Evolutionary conservation across 2,888 invertebrate genomes (phyloP), one percentile per base, ranked within the genome.

Genomic region (Chrysolina americana): DNA sequence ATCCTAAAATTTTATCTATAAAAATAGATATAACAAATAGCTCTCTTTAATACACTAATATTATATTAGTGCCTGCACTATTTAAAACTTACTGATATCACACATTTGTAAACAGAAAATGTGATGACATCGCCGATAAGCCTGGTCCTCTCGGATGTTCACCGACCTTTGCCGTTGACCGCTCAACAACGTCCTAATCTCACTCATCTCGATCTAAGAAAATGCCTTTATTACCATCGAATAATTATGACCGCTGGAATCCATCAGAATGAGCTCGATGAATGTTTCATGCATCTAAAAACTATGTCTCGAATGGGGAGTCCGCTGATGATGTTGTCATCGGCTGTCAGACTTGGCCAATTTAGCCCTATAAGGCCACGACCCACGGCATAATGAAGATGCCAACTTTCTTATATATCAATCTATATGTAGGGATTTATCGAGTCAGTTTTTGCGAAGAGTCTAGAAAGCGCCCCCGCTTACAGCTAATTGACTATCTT

Each of bases 261-360:
- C 82, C 83, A 80, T 82, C 82, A 81, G 83, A 82, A 81, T 81
- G 79, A 81, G 77, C 62, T 79, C 84, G 80, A 85, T 86, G 84
- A 86, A 87, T 86, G 84, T 86, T 86, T 86, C 86, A 86, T 87
- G 86, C 78, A 81, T 65, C 82, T 83, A 86, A 86, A 87, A 87
- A 86, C 86, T 83, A 86, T 83, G 85, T 84, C 85, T 84, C 84
- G 83, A 81, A 81, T 81, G 81, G 85, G 85, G 85, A 86, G 85
- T 84, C 85, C 83, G 83, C 81, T 86, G 88, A 87, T 87, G 87
- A 87, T 87, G 87, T 88, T 87, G 88, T 88, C 87, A 88, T 87
- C 86, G 83, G 86, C 83, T 87, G 87, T 87, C 87, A 87, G 83
- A 82, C 82, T 79, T 81, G 84, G 83, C 87, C 87, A 87, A 87